Conservation (phyloP, 2,888 invertebrate species). For the Pterostichus niger region DNA sequence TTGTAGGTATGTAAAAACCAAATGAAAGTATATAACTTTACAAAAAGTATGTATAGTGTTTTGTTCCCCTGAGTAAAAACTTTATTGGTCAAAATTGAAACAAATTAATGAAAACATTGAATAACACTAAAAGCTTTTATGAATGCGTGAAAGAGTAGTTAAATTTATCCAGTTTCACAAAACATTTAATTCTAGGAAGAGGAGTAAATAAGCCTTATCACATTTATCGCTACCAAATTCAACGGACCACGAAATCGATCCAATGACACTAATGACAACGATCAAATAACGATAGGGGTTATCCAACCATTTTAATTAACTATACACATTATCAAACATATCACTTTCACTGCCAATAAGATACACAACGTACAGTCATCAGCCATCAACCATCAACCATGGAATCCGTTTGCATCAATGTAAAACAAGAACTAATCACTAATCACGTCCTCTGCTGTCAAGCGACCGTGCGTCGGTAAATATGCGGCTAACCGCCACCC, state of each 20-base stretch:
- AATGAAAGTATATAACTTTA: no score
- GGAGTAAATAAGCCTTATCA: conserved; percentile 51
- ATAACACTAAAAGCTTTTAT: conserved; percentile 19
- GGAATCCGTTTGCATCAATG: conserved; percentile 22
- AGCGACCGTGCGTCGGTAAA: conserved; percentile 32
- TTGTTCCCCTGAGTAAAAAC: conserved; percentile 6
- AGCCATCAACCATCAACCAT: background rate
- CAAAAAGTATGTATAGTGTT: background rate
- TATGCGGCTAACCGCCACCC: conserved; percentile 34
- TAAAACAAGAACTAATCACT: conserved; percentile 53
- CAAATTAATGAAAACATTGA: conserved; percentile 25
- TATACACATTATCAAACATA: conserved; percentile 49
- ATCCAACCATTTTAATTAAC: conserved; percentile 32
- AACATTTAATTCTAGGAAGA: conserved; percentile 27
- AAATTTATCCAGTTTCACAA: conserved; percentile 7
- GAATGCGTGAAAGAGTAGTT: background rate
- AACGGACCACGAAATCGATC: conserved; percentile 30
- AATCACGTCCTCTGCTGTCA: conserved; percentile 13
- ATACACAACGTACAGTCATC: conserved; percentile 18
- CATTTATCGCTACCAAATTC: conserved; percentile 28
- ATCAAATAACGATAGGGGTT: conserved; percentile 39
- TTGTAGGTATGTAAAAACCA: no score
- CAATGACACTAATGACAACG: conserved; percentile 42
- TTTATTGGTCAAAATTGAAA: conserved; percentile 8
- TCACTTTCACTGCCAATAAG: conserved; percentile 47